Conservation (phyloP, 2,113 vertebrate genomes). For the Shinisaurus crocodilurus region DNA sequence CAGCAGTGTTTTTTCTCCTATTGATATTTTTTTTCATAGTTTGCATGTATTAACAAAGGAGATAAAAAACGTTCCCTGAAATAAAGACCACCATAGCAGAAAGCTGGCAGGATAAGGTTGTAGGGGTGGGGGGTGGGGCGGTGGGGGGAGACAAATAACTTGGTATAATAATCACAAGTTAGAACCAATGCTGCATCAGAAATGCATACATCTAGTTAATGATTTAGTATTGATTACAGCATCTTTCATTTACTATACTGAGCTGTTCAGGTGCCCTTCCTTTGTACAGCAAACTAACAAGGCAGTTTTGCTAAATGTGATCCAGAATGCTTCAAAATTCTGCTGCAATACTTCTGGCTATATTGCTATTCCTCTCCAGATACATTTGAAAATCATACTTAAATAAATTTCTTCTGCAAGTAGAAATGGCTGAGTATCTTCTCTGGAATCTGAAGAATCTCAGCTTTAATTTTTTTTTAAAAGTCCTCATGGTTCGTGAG, state of each 20-base stretch:
- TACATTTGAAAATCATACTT: not conserved
- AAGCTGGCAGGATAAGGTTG: not conserved
- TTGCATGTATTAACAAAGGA: not conserved
- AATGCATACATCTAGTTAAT: not conserved
- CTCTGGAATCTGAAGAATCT: not conserved
- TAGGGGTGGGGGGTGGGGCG: not conserved
- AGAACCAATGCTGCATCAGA: not conserved
- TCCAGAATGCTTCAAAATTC: not conserved
- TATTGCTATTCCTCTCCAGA: not conserved
- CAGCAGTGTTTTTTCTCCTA: too few species aligned
- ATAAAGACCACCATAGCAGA: not conserved
- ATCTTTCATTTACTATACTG: not conserved
- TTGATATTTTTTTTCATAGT: not conserved
- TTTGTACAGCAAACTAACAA: not conserved
- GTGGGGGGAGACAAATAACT: not conserved
- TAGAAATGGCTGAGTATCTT: not conserved
- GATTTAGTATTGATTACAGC: conserved; percentile 1
- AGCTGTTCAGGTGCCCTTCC: not conserved
- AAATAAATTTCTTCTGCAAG: not conserved
- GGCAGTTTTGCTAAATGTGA: not conserved
- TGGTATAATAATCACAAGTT: not conserved
- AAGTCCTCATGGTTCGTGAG: not conserved
- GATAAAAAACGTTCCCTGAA: not conserved
- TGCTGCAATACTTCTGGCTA: not conserved
- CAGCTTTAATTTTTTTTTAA: not conserved